Evolutionary conservation across 2,888 invertebrate genomes (phyloP).

Genomic region (Epinotia nisella): DNA sequence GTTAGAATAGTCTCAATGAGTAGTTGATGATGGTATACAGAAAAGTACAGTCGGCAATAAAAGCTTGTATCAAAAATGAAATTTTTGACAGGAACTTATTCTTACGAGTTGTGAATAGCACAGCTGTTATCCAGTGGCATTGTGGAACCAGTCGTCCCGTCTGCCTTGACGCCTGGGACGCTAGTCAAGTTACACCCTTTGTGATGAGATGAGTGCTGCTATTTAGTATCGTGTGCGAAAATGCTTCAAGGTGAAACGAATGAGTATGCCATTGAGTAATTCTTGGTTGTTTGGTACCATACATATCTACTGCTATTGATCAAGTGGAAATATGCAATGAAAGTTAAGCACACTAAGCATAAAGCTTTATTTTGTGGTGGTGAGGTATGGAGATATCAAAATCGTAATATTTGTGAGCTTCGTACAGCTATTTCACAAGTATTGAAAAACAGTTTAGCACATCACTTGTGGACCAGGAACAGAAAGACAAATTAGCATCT

Average conservation of each 20-base stretch:
- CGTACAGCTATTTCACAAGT: no score
- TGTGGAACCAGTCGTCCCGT: constrained; percentile 35
- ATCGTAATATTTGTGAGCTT: no score
- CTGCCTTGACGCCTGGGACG: constrained; percentile 37
- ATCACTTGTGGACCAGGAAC: neutral
- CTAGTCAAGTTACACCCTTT: constrained; percentile 28
- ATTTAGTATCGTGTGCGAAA: constrained; percentile 10
- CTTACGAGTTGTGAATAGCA: neutral
- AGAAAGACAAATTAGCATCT: neutral
- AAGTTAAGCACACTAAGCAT: neutral
- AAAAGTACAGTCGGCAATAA: no score
- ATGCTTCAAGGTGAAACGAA: neutral
- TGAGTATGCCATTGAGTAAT: neutral
- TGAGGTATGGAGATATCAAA: no score
- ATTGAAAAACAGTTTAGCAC: no score
- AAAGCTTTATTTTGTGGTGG: no score
- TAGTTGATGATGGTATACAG: no score
- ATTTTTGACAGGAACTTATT: no score
- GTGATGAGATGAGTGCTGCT: constrained; percentile 13
- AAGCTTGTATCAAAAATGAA: no score
- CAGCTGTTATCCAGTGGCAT: constrained; percentile 15
- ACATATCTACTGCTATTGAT: no score
- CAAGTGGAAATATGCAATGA: neutral
- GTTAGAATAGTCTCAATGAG: no score
- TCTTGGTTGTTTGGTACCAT: neutral